These are phyloP conservation scores for Diadegma fenestrale DNA, from an alignment of 2,888 invertebrate species.

Conservation along the genomic window DNA sequence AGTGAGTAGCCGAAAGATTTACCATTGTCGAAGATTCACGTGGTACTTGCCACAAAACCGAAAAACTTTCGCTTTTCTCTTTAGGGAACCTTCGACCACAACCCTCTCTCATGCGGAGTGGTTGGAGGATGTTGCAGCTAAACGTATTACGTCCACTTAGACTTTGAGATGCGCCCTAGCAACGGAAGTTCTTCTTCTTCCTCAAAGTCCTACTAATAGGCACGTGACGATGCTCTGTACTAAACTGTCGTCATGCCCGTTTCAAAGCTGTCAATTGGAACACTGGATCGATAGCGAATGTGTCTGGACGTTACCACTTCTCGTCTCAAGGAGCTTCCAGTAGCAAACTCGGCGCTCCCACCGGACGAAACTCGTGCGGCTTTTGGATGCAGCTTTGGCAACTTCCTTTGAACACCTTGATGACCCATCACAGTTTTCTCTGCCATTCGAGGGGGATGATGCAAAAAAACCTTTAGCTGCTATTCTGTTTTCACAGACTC, in stretches of 20 bases:
- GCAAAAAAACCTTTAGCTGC: background rate
- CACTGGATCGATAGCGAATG: conserved; percentile 32
- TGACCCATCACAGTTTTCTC: background rate
- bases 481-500: conserved; percentile 4
- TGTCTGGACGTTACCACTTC: conserved; percentile 31
- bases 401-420: conserved; percentile 14
- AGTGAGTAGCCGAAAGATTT: conserved; percentile 22
- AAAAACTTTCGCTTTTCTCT: conserved; percentile 47
- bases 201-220: conserved; percentile 75
- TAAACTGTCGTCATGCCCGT: conserved; percentile 7
- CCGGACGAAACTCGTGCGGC: conserved; percentile 5
- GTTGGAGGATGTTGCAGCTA: conserved; percentile 78
- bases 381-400: background rate
- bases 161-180: conserved; percentile 78
- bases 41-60: conserved; percentile 36
- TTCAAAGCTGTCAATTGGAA: conserved; percentile 41
- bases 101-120: conserved; percentile 68
- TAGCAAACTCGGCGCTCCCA: conserved; percentile 16
- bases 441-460: background rate
- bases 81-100: conserved; percentile 32
- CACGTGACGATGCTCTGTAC: conserved; percentile 58
- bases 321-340: conserved; percentile 2
- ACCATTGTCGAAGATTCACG: conserved; percentile 30
- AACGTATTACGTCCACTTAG: conserved; percentile 83
- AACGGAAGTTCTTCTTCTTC: conserved; percentile 25